Conservation (phyloP, 2,113 vertebrate genomes). For the Rissa tridactyla region DNA sequence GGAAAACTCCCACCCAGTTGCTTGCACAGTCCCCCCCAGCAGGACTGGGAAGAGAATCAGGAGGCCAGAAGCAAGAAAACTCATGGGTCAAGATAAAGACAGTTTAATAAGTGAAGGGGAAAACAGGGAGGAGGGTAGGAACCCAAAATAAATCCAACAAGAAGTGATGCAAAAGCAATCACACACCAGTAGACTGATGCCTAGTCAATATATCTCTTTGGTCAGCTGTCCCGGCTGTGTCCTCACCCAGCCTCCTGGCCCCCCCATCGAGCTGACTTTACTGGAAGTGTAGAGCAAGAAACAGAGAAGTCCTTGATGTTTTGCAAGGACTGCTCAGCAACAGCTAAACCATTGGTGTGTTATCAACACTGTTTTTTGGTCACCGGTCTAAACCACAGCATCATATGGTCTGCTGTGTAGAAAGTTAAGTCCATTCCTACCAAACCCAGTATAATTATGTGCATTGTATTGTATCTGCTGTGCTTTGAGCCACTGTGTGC, state of each 20-base stretch:
- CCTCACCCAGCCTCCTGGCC: background rate
- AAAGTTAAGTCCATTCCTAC: background rate
- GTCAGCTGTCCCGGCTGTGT: background rate
- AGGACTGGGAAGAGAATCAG: background rate
- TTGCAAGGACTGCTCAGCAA: background rate
- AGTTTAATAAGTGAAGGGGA: background rate
- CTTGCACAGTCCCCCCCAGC: background rate
- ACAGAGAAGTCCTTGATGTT: background rate
- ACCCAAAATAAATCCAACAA: background rate
- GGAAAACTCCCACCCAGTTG: background rate
- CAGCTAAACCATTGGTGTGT: background rate
- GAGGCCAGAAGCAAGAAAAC: background rate
- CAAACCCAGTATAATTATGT: background rate
- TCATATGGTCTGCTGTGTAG: background rate
- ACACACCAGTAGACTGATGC: background rate
- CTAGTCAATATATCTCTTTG: background rate
- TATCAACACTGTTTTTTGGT: background rate
- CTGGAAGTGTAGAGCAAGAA: background rate
- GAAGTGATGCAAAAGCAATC: background rate
- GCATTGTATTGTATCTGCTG: background rate
- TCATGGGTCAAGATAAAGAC: fast-evolving
- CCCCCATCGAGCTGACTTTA: background rate
- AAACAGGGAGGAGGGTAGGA: background rate
- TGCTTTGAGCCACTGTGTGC: background rate
- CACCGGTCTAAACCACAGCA: background rate